phyloP scores from a whole-genome alignment of 30 jellyfish, hydroid and myxozoan species.

The Turritopsis rubra region DNA sequence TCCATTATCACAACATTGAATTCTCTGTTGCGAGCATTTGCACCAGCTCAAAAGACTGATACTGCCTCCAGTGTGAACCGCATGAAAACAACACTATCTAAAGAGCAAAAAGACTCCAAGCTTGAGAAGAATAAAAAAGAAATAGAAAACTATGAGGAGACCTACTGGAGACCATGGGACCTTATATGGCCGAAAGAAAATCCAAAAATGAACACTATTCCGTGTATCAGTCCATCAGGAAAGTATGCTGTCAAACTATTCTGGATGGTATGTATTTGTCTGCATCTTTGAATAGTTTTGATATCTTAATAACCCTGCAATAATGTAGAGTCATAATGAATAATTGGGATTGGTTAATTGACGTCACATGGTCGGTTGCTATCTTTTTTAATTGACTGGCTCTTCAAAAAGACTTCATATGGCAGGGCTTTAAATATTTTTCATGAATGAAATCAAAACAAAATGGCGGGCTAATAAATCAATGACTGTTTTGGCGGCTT shows the following conservation, averaged over 20 bases:
- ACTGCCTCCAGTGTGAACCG: conserved; percentile 18
- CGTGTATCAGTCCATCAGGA: conserved; percentile 71
- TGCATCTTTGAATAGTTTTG: neutral
- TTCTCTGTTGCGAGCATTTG: conserved; percentile 24
- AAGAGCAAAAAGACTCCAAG: conserved; percentile 50
- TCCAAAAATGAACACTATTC: conserved; percentile 30
- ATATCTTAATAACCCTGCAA: neutral
- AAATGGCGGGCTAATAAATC: no score
- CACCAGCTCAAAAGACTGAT: conserved; percentile 14
- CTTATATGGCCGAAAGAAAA: conserved; percentile 95
- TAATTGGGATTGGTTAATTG: neutral
- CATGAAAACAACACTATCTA: conserved; percentile 60
- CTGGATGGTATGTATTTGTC: conserved; percentile 84
- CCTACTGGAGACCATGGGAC: conserved; percentile 93
- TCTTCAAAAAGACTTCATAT: no score
- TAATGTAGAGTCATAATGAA: neutral
- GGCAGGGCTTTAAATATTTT: no score
- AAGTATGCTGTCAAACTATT: conserved; percentile 83
- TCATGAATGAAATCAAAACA: no score
- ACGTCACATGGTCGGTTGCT: no score
- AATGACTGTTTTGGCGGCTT: no score
- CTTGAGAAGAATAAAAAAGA: conserved; percentile 53
- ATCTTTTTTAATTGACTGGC: no score
- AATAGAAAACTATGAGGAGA: conserved; percentile 53
- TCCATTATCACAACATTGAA: conserved; percentile 57